Conservation (phyloP, 2,888 invertebrate species). For the Thereva unica region DNA sequence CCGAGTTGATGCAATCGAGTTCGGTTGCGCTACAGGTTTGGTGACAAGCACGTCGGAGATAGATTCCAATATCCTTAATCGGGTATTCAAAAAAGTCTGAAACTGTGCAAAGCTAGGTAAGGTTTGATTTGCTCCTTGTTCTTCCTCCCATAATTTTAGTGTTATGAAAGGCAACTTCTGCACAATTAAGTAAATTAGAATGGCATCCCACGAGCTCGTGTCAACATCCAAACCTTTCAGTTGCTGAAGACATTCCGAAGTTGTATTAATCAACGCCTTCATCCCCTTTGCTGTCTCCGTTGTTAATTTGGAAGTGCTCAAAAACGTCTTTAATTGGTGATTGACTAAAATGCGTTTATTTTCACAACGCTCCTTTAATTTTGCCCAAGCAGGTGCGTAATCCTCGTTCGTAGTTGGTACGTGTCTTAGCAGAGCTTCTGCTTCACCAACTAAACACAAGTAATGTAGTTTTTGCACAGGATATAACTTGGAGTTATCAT, state of each 20-base stretch:
- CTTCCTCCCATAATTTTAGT: constrained; percentile 4
- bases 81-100: background rate
- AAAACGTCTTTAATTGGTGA: constrained; percentile 28
- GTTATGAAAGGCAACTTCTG: background rate
- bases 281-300: constrained; percentile 11
- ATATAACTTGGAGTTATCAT: background rate
- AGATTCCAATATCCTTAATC: constrained; percentile 1
- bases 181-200: background rate
- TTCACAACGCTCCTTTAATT: constrained; percentile 34
- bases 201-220: background rate
- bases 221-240: background rate
- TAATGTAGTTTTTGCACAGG: constrained; percentile 30
- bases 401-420: constrained; percentile 27
- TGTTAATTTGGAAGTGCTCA: background rate
- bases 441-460: constrained; percentile 23
- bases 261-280: constrained; percentile 35
- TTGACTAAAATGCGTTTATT: constrained; percentile 38
- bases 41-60: background rate
- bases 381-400: constrained; percentile 31
- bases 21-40: background rate
- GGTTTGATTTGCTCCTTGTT: background rate
- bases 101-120: background rate
- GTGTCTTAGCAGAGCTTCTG: constrained; percentile 23
- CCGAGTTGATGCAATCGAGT: background rate
- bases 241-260: constrained; percentile 5